Conservation (phyloP, 2,113 vertebrate genomes). For the Thunnus thynnus region DNA sequence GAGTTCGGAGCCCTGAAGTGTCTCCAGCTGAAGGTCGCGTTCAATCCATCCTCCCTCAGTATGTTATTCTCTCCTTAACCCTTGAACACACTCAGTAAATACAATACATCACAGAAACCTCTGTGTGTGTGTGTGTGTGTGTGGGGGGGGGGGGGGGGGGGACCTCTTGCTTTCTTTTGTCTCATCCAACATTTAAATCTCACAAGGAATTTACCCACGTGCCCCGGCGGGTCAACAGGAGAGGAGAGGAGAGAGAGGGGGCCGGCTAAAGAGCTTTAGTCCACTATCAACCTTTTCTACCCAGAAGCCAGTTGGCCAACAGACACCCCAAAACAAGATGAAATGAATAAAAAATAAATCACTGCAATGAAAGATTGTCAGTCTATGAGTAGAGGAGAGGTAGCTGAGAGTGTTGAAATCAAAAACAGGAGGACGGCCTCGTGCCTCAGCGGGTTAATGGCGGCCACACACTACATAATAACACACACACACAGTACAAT, state of each 20-base stretch:
- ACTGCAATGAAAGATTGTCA: too few relatives aligned
- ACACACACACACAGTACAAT: background rate
- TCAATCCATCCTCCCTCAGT: background rate
- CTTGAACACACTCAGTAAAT: conserved; percentile 32
- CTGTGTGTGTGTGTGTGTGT: background rate
- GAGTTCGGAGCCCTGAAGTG: background rate
- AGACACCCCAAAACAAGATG: background rate
- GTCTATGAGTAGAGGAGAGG: too few relatives aligned
- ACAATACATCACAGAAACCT: conserved; percentile 35
- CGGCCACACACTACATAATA: background rate
- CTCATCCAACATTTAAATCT: conserved; percentile 67
- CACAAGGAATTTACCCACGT: conserved; percentile 72
- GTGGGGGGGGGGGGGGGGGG: background rate
- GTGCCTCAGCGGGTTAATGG: background rate
- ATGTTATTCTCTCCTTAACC: conserved; percentile 10
- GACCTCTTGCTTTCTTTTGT: conserved; percentile 49
- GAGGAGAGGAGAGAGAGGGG: background rate
- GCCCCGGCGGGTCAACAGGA: conserved; percentile 39
- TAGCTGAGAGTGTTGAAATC: too few relatives aligned
- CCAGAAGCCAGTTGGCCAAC: background rate
- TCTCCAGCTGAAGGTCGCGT: conserved; percentile 19
- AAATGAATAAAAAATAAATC: too few relatives aligned
- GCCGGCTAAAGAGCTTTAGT: conserved; percentile 5
- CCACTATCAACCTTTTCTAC: background rate
- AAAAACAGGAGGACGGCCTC: background rate